Base-by-base conservation (phyloP, 2,888 invertebrate species). In the Belgica antarctica region DNA sequence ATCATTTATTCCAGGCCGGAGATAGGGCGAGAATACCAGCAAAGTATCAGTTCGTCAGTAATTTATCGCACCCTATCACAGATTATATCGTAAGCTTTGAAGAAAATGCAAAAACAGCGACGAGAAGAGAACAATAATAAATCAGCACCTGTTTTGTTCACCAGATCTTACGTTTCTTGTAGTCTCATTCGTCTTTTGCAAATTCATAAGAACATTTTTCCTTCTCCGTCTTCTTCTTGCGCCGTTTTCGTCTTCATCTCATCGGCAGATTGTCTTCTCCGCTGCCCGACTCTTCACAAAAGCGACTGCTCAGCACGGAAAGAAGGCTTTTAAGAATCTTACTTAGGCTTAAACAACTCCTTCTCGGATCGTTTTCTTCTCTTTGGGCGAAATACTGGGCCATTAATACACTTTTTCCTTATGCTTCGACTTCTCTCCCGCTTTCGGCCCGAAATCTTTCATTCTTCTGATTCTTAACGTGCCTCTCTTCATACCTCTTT, bases 91-190 rank as follows among this genome's bases (percentile, higher is more conserved):
- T 52, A 22, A 52, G 52, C 52, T 52, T 19, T 52, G 12, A 52
- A 52, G 24, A 52, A 34, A 24, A 8, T 22, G 3, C 22, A 52
- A 28, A 46, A 15, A 34, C 7, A 41, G 41, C 41, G n/a, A n/a
- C 36, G 52, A 27, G 25, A 27, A 66, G 47, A 47, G 47, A 68
- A 68, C 31, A 68, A 47, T 68, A 47, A 68, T 68, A 68, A 68
- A 68, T 68, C 68, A 68, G 68, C 68, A 68, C 68, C 68, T 68
- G 68, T 68, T 59, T 52, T 24, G 25, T 59, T 59, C 52, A 3
- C 34, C 17, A 52, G 3, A 22, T 4, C 52, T 17, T 22, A 12
- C 52, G 15, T 12, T 52, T 22, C 12, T 22, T 52, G 7, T 31
- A 31, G 34, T 12, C 19, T 52, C 52, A 17, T 19, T 52, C 52